Evolutionary conservation across 53 echinoderm and acorn worm genomes (phyloP).

Genomic region (Echinometra lucunter): DNA sequence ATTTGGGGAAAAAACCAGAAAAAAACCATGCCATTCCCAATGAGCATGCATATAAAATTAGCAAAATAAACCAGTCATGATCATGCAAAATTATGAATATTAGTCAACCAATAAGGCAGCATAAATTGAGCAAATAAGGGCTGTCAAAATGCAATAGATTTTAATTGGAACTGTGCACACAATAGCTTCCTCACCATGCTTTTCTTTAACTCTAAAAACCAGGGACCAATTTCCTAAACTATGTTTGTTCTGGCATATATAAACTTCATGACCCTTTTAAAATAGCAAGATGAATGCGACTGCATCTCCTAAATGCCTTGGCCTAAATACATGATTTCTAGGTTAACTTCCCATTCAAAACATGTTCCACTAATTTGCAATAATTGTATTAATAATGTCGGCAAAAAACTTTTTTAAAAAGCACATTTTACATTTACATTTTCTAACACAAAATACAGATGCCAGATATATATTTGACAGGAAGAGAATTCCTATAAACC

Average conservation of each 20-base stretch:
- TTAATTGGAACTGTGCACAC: not conserved
- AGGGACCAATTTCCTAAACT: not conserved
- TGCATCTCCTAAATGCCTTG: no score
- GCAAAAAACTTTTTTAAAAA: no score
- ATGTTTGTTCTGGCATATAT: not conserved
- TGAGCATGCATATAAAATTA: not conserved
- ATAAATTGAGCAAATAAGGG: not conserved
- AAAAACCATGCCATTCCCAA: not conserved
- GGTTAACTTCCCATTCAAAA: no score
- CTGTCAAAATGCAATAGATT: not conserved
- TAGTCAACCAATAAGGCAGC: not conserved
- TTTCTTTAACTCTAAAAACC: not conserved
- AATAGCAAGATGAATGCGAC: no score
- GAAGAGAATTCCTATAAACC: not conserved
- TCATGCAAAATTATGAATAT: not conserved
- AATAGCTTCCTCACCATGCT: not conserved
- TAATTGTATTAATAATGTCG: no score
- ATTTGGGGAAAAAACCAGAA: no score
- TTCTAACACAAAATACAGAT: not conserved
- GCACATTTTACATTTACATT: no score
- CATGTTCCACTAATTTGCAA: no score
- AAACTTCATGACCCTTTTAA: no score
- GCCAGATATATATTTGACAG: not conserved
- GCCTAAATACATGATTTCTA: no score
- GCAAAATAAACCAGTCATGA: not conserved